These are phyloP conservation scores for Choloepus hoffmanni DNA, from an alignment of 2,113 vertebrate species.

Conservation along the genomic window DNA sequence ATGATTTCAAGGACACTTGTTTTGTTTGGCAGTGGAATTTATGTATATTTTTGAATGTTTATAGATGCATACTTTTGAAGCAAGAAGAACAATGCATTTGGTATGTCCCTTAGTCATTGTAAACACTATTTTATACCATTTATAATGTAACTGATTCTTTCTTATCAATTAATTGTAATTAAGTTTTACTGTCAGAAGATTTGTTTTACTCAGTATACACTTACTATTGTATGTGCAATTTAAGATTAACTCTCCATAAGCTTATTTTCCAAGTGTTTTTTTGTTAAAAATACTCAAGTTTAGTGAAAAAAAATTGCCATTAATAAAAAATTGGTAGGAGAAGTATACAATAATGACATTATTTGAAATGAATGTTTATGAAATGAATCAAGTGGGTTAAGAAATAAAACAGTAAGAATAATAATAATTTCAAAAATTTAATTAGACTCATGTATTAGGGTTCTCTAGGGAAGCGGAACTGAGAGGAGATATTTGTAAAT, in stretches of 20 bases:
- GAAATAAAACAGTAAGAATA: not conserved
- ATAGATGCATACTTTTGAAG: not conserved
- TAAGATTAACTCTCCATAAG: not conserved
- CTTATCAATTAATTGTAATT: not conserved
- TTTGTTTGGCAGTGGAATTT: constrained; percentile 9
- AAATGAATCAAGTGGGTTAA: not conserved
- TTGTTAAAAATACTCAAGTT: not conserved
- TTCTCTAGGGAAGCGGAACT: too few relatives aligned
- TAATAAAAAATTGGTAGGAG: not conserved
- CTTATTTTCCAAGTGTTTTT: not conserved
- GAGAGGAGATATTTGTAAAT: too few relatives aligned
- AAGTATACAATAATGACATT: not conserved
- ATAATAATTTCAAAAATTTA: not conserved
- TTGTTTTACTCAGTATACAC: not conserved
- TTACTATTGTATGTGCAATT: not conserved
- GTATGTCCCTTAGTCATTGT: not conserved
- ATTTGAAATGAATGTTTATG: not conserved
- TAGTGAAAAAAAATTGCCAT: not conserved
- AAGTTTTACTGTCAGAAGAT: not conserved
- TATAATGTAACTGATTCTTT: not conserved
- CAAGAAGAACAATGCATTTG: not conserved
- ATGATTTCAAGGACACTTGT: constrained; percentile 14
- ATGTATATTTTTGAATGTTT: not conserved
- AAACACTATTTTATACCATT: not conserved
- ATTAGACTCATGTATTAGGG: not conserved